phyloP scores from a whole-genome alignment of 1,140 invertebrate species.

The Caenorhabditis remanei region DNA sequence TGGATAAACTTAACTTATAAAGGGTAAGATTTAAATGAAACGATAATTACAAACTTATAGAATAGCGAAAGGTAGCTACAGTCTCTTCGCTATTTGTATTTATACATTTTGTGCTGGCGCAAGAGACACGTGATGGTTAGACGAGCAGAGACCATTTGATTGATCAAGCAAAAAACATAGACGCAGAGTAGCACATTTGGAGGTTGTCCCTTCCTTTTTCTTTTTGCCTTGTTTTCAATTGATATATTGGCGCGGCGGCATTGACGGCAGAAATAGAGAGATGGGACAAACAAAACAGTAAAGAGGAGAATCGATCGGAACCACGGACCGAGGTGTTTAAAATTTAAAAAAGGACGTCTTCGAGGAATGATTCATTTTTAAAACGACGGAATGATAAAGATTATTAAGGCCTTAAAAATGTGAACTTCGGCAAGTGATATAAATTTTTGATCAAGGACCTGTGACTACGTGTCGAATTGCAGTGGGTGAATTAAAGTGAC shows the following conservation, averaged over 20 bases:
- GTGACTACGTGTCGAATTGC: constrained; percentile 20
- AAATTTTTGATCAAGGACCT: constrained; percentile 18
- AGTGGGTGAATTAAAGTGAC: not conserved
- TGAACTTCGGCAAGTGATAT: constrained; percentile 43
- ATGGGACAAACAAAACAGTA: constrained; percentile 17
- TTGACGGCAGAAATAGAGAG: constrained; percentile 10
- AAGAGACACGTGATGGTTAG: constrained; percentile 7
- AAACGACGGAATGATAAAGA: not conserved
- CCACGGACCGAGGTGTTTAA: not conserved
- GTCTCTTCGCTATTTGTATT: constrained; percentile 19
- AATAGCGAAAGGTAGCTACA: not conserved
- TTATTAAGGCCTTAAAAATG: constrained; percentile 22
- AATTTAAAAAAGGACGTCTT: not conserved
- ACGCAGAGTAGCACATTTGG: constrained; percentile 40
- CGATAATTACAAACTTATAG: too few species aligned
- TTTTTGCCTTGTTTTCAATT: constrained; percentile 17
- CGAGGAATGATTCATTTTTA: constrained; percentile 19
- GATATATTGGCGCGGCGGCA: constrained; percentile 9
- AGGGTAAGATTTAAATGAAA: too few species aligned
- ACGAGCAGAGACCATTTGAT: not conserved
- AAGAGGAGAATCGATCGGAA: constrained; percentile 8
- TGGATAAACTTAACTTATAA: too few species aligned
- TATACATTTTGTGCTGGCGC: constrained; percentile 15
- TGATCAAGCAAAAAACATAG: not conserved
- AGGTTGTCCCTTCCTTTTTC: not conserved